Conservation (phyloP, 1,140 invertebrate species). For the Saxidomus purpurata region DNA sequence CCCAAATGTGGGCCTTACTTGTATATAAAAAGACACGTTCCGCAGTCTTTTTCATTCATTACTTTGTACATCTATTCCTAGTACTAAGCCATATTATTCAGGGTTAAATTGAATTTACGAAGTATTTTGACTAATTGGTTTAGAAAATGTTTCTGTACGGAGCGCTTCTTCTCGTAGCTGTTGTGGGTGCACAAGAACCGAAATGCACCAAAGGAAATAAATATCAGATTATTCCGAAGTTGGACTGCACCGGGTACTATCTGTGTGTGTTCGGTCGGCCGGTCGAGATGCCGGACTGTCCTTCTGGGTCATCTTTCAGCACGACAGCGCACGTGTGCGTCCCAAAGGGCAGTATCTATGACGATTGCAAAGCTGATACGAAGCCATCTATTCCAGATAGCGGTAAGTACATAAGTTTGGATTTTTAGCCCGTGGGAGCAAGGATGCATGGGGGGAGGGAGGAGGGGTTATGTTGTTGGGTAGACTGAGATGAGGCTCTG, state of each 20-base stretch:
- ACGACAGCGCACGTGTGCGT: constrained; percentile 46
- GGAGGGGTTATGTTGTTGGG: no score
- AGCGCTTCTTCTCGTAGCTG: not conserved
- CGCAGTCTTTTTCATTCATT: not conserved
- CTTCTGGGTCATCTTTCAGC: constrained; percentile 30
- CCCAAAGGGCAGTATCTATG: constrained; percentile 38
- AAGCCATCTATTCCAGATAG: constrained; percentile 2
- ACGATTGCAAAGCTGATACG: constrained; percentile 12
- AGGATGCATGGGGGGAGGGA: no score
- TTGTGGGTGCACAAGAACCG: not conserved
- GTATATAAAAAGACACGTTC: not conserved
- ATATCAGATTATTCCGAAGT: constrained; percentile 30
- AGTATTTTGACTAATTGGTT: not conserved
- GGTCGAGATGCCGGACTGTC: constrained; percentile 52
- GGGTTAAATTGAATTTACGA: not conserved
- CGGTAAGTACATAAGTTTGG: constrained; percentile 9
- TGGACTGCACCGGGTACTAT: constrained; percentile 42
- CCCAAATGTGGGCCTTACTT: not conserved
- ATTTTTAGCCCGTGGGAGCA: no score
- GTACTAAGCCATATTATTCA: not conserved
- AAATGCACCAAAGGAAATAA: not conserved
- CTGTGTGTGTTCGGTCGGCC: constrained; percentile 43
- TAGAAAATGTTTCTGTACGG: constrained; percentile 27
- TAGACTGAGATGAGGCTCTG: no score
- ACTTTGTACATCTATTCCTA: no score